These are phyloP conservation scores for Ascidia mentula DNA, from an alignment of 23 tunicate genomes.

Conservation along the genomic window DNA sequence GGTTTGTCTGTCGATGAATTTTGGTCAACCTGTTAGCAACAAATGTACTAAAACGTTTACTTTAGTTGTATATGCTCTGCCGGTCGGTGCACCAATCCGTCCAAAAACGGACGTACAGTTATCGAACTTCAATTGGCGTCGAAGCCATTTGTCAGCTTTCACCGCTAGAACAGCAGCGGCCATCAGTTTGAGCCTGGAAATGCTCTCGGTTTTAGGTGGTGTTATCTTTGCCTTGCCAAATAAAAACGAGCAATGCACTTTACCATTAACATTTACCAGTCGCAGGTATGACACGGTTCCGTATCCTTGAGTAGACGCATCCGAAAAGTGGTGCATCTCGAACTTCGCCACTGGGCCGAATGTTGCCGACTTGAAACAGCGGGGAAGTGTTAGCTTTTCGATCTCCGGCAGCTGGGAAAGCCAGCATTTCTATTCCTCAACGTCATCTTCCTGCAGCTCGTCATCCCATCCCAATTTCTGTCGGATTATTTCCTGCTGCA, in stretches of 20 bases:
- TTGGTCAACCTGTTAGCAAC: conserved; percentile 24
- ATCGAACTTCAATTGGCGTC: conserved; percentile 1
- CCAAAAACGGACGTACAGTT: conserved; percentile 15
- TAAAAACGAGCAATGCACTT: conserved; percentile 12
- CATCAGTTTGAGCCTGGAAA: conserved; percentile 13
- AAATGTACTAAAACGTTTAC: conserved; percentile 21
- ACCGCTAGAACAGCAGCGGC: conserved; percentile 22
- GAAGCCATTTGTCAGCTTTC: conserved; percentile 17
- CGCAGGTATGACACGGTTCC: too few relatives aligned
- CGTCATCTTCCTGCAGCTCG: conserved; percentile 8
- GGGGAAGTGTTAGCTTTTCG: conserved; percentile 14
- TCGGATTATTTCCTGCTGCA: conserved; percentile 14
- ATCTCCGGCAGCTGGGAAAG: conserved; percentile 11
- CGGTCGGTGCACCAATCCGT: conserved; percentile 19
- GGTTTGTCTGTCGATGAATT: conserved; percentile 23
- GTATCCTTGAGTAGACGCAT: too few relatives aligned
- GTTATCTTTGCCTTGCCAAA: conserved; percentile 16
- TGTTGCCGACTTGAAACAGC: background rate
- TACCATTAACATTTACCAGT: background rate
- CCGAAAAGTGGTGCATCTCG: too few relatives aligned
- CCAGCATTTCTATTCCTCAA: conserved; percentile 12
- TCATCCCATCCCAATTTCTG: conserved; percentile 13
- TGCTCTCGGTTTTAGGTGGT: conserved; percentile 22
- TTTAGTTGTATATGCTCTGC: conserved; percentile 19
- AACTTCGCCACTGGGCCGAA: too few relatives aligned